Percentiles rank a stretch among this genome's conserved stretches.
Conservation (phyloP, 1,140 invertebrate genomes). For the Scaptomyza graminum region DNA sequence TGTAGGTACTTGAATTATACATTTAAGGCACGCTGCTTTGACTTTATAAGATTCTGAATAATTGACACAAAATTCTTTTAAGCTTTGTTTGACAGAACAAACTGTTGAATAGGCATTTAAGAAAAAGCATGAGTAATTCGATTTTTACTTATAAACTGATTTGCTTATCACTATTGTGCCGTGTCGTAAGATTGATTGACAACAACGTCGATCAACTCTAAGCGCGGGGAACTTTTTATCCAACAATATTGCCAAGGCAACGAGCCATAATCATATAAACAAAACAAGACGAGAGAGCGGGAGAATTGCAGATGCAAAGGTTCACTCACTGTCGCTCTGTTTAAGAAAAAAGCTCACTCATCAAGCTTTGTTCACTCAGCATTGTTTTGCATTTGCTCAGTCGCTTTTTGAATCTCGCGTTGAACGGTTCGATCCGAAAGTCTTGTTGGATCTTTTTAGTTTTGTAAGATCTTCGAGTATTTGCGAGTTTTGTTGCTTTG, state of each 20-base stretch:
- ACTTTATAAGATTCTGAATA: too few relatives aligned
- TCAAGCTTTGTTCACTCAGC: conserved; percentile 11
- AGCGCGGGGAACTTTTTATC: conserved; percentile 34
- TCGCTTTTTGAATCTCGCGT: conserved; percentile 34
- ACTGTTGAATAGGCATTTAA: background rate
- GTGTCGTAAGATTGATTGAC: conserved; percentile 47
- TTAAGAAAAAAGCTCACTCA: conserved; percentile 5
- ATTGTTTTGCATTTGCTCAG: conserved; percentile 22
- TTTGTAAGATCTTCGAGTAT: background rate
- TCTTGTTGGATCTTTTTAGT: background rate
- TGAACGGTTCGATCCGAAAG: conserved; percentile 22
- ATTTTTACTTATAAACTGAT: background rate
- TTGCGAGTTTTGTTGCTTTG: background rate
- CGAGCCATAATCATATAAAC: conserved; percentile 43
- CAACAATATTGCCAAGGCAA: background rate
- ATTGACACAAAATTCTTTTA: too few relatives aligned
- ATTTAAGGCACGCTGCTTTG: too few relatives aligned
- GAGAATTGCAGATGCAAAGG: background rate
- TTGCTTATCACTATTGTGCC: conserved; percentile 15
- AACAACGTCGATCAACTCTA: conserved; percentile 34
- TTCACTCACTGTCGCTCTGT: background rate
- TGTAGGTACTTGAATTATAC: background rate
- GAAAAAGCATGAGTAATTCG: conserved; percentile 3
- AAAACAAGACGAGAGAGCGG: conserved; percentile 25
- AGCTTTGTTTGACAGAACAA: too few relatives aligned